Base-by-base conservation (phyloP, 2,797 vertebrate species). In the Limosa lapponica region DNA sequence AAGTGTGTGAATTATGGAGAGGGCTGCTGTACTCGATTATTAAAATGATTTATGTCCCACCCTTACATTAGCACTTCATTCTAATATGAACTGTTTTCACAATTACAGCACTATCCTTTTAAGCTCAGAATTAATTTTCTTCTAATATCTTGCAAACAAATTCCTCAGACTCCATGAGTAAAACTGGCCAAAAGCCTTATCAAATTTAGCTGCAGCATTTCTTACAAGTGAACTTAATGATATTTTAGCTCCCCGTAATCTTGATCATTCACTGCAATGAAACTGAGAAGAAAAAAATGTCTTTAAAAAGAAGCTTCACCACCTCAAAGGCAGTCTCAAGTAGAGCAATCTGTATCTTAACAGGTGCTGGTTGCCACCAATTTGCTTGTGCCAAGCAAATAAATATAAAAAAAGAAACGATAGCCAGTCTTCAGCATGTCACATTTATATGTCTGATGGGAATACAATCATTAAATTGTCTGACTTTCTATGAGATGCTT, bases 401-500 rank as follows among this genome's bases (percentile, higher is more conserved):
- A 75, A 51, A 91, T 84, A 94, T 91, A 94, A 88, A 73, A 91
- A 94, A 89, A 83, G 61, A 95, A 95, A 81, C 9, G 54, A 73
- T 30, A 87, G 85, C 71, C 72, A 65, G 72, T 88, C 77, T 75
- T 22, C 8, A 62, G 73, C 27, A 65, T 62, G 46, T 89, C 90
- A 78, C 10, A 81, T 73, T 90, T 84, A 72, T 61, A 30, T 73
- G 86, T 49, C 5, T 30, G 77, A 93, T 89, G 90, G 64, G 51
- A 88, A 95, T 94, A 95, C 96, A 95, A 89, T 75, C 39, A 82
- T 91, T 82, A 64, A 41, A 81, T 73, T 77, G 82, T 52, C 61
- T 82, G 77, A 88, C 44, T 91, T 87, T 81, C 37, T 95, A 82
- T 79, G 77, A 96, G 89, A 54, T 64, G 82, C 90, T 89, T 27